Percentiles rank a stretch among this genome's conserved stretches.
Evolutionary conservation across 1,140 invertebrate genomes (phyloP).

Genomic region (Drosophila sucinea): DNA sequence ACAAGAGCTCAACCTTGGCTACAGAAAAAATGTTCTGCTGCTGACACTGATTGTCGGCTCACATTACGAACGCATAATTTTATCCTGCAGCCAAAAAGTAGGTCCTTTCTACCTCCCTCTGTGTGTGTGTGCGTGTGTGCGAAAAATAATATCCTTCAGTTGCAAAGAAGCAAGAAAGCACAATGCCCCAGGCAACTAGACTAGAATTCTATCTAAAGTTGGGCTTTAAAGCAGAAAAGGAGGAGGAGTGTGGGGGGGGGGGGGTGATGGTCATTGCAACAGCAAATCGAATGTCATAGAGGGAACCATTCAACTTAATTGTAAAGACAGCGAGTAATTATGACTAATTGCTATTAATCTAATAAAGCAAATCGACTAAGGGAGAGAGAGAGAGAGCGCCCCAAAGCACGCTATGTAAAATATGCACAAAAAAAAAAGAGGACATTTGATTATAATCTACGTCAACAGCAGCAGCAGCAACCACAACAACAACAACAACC

Average conservation of each 20-base stretch:
- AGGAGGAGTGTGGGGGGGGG: no score
- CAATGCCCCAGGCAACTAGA: slow-evolving; percentile 52
- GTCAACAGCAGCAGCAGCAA: slow-evolving; percentile 47
- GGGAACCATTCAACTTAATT: slow-evolving; percentile 72
- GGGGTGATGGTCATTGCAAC: slow-evolving; percentile 41
- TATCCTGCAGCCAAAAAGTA: slow-evolving; percentile 70
- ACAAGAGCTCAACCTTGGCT: slow-evolving; percentile 22
- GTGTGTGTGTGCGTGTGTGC: slow-evolving; percentile 27
- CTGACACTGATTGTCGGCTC: slow-evolving; percentile 72
- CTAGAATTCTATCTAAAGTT: slow-evolving; percentile 40
- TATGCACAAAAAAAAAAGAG: slow-evolving; percentile 19
- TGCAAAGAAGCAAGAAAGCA: slow-evolving; percentile 47
- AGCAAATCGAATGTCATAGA: background rate
- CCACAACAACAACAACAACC: slow-evolving; percentile 35
- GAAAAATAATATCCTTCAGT: slow-evolving; percentile 63
- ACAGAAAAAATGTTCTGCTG: slow-evolving; percentile 46
- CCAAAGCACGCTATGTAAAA: slow-evolving; percentile 67
- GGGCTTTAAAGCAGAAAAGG: background rate
- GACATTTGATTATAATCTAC: slow-evolving; percentile 65
- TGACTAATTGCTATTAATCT: slow-evolving; percentile 78
- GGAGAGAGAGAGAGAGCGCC: slow-evolving; percentile 52
- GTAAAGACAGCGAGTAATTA: slow-evolving; percentile 63
- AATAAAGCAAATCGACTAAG: slow-evolving; percentile 55
- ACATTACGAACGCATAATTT: slow-evolving; percentile 62
- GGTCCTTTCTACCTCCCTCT: slow-evolving; percentile 10